phyloP scores from a whole-genome alignment of 2,797 vertebrate genomes.

The Numenius phaeopus region DNA sequence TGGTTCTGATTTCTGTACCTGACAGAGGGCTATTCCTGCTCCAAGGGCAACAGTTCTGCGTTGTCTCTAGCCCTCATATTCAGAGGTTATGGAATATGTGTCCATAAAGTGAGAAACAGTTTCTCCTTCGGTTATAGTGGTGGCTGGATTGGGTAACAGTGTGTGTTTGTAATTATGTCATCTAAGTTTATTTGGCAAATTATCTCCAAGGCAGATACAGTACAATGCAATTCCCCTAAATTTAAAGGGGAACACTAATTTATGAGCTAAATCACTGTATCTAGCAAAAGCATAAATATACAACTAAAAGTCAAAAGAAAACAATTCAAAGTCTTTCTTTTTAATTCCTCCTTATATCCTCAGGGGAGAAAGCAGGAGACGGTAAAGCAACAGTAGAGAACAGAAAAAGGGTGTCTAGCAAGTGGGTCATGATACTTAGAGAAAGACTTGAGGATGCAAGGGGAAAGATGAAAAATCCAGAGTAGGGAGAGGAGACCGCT shows the following conservation, averaged over 20 bases:
- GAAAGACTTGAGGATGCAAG: background rate
- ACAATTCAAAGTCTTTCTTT: background rate
- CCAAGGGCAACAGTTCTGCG: background rate
- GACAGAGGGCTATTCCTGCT: background rate
- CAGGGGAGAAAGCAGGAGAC: background rate
- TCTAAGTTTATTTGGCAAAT: background rate
- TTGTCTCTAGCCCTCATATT: background rate
- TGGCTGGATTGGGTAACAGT: background rate
- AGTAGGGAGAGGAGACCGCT: background rate
- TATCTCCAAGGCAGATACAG: background rate
- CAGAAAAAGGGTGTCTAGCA: background rate
- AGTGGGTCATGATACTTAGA: background rate
- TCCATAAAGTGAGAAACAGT: background rate
- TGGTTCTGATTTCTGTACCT: background rate
- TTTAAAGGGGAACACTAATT: background rate
- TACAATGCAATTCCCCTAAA: background rate
- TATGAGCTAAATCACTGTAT: background rate
- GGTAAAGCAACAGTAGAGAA: background rate
- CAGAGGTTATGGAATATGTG: rapidly evolving
- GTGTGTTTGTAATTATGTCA: background rate
- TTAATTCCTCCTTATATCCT: background rate
- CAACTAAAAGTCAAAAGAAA: background rate
- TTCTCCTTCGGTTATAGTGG: background rate
- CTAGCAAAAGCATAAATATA: background rate
- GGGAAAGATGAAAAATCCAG: background rate